Evolutionary conservation across 2,113 vertebrate species (phyloP).

Genomic region (Cebidichthys violaceus): DNA sequence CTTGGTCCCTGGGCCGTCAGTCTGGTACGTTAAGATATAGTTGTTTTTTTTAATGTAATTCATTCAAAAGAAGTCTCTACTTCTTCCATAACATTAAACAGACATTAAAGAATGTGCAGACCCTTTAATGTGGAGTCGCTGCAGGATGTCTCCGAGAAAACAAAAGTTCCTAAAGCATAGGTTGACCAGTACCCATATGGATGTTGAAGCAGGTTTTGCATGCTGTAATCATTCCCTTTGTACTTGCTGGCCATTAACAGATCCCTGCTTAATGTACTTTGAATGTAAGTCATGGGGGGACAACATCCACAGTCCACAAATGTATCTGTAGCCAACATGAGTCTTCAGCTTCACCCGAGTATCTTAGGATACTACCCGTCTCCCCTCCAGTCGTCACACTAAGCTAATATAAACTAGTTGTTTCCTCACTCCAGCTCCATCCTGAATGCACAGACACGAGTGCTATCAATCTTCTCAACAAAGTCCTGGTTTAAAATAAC

Average conservation of each 20-base stretch:
- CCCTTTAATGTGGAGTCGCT: no score
- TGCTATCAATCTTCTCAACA: background rate
- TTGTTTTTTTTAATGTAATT: background rate
- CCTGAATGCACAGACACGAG: no score
- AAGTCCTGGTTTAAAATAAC: background rate
- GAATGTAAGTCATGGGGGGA: background rate
- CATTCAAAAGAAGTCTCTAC: background rate
- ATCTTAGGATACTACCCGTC: background rate
- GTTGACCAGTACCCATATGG: background rate
- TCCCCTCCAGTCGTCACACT: background rate
- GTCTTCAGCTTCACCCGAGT: background rate
- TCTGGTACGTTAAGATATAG: constrained; percentile 83
- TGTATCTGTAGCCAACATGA: background rate
- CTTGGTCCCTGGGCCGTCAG: constrained; percentile 98
- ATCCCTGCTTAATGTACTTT: background rate
- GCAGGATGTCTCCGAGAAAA: no score
- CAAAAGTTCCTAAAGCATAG: background rate
- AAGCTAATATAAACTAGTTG: background rate
- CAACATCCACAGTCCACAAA: background rate
- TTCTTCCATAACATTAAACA: background rate
- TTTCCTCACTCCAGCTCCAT: background rate
- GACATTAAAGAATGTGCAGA: background rate
- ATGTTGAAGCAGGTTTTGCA: background rate
- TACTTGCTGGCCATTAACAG: background rate
- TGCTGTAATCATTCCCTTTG: background rate